phyloP scores from a whole-genome alignment of 1,140 invertebrate genomes.

The Sitobion miscanthi region DNA sequence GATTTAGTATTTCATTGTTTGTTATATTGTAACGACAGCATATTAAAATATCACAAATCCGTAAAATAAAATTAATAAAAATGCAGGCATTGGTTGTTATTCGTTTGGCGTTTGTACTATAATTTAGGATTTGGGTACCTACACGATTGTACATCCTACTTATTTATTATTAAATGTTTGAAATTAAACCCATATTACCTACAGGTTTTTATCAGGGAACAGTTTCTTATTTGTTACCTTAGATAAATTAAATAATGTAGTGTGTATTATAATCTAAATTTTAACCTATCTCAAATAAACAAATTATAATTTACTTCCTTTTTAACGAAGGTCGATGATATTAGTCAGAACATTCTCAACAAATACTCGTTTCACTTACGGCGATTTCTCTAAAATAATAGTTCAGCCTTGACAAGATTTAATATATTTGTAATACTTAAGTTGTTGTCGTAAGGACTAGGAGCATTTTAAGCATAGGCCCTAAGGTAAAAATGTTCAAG shows the following conservation, averaged over 20 bases:
- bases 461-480: not conserved
- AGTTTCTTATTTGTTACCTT: not conserved
- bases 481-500: slow-evolving; percentile 6
- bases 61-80: not conserved
- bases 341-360: slow-evolving; percentile 27
- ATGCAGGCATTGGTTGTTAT: not conserved
- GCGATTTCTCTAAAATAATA: slow-evolving; percentile 50
- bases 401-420: slow-evolving; percentile 41
- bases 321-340: slow-evolving; percentile 46
- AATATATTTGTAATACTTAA: slow-evolving; percentile 30
- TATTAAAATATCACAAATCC: not conserved
- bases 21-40: not conserved
- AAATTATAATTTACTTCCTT: slow-evolving; percentile 45
- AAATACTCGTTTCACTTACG: slow-evolving; percentile 30
- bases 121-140: too few species aligned
- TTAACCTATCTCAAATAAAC: slow-evolving; percentile 34
- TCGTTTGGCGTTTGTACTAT: not conserved
- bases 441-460: slow-evolving; percentile 32
- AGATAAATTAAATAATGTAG: not conserved
- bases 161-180: not conserved
- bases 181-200: not conserved
- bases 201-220: not conserved
- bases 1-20: not conserved
- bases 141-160: not conserved
- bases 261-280: slow-evolving; percentile 21